Base-by-base conservation (phyloP, 2,113 vertebrate species). In the Engystomops pustulosus region DNA sequence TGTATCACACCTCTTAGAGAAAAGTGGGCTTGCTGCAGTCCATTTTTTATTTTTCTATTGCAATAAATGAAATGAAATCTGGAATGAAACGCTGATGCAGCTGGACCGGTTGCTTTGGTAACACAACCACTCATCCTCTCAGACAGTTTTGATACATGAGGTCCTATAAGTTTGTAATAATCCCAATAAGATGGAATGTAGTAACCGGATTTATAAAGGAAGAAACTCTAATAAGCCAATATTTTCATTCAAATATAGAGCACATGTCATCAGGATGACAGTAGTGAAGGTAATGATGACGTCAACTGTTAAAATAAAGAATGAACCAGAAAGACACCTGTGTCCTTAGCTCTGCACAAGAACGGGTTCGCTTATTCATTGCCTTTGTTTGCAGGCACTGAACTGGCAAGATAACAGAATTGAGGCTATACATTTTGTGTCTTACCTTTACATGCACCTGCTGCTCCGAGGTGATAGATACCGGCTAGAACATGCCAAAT, bases 391-490 rank as follows among this genome's bases (percentile, higher is more conserved):
- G 53, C 12, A 15, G 5, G 12, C 82, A 55, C 67, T 69, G 44
- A 78, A 53, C 74, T 68, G 82, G 60, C 23, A 84, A 68, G 47
- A 7, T 67, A 68, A 77, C 34, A 49, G 10, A 0, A 51, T 36
- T 23, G 27, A 55, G 4, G 36, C 55, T 32, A 11, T 74, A 20
- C 1, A 0, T 4, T 1, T 85, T 41, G 6, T 15, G 38, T 0
- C 23, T 85, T 90, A 99, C 98, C 98, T 98, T 92, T 98, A 72
- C 97, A 98, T 15, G 94, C 94, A 0, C 98, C 97, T 0, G 98
- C 98, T 0, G 88, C 95, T 12, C 98, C 97, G 27, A 99, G 94
- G 89, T 99, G 98, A 89, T 96, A 98, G 84, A 99, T 97, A 25
- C 89, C 93, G 0, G 97, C 97, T 88, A 99, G 80, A 65, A 99